Evolutionary conservation across 2,888 invertebrate genomes (phyloP).

Genomic region (Elysia crispata): DNA sequence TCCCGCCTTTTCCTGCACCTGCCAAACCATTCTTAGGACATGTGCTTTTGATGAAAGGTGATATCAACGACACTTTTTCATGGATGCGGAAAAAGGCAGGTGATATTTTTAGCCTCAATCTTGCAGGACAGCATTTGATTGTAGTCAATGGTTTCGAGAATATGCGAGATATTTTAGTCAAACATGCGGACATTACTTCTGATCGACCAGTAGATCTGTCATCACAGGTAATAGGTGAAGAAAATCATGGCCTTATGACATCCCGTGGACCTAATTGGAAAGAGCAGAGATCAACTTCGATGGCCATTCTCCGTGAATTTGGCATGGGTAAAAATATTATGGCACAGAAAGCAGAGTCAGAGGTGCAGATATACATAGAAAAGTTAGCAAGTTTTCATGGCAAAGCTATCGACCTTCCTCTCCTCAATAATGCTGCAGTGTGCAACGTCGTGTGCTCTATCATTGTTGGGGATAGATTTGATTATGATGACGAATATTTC

Average conservation of each 20-base stretch:
- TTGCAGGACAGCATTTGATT: not conserved
- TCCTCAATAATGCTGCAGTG: not conserved
- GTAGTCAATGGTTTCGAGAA: not conserved
- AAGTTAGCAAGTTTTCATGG: not conserved
- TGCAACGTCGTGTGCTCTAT: constrained; percentile 28
- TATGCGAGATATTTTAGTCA: constrained; percentile 22
- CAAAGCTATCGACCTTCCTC: not conserved
- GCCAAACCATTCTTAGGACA: constrained; percentile 24
- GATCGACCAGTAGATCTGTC: too few species aligned
- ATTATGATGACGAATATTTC: constrained; percentile 27
- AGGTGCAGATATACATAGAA: constrained; percentile 5
- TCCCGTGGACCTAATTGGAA: constrained; percentile 38
- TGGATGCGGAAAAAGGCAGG: constrained; percentile 7
- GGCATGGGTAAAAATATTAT: constrained; percentile 46
- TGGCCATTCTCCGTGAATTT: constrained; percentile 37
- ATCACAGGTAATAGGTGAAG: constrained; percentile 6
- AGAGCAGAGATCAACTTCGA: constrained; percentile 35
- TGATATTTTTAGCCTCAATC: constrained; percentile 24
- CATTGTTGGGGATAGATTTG: constrained; percentile 26
- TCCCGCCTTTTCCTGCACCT: constrained; percentile 25
- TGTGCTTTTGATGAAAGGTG: not conserved
- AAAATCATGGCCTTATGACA: constrained; percentile 4
- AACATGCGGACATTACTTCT: constrained; percentile 17
- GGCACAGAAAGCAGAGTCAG: constrained; percentile 43
- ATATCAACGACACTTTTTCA: not conserved